Evolutionary conservation across 2,113 vertebrate genomes (phyloP), one percentile per base, ranked within the genome.

Genomic region (Shinisaurus crocodilurus): DNA sequence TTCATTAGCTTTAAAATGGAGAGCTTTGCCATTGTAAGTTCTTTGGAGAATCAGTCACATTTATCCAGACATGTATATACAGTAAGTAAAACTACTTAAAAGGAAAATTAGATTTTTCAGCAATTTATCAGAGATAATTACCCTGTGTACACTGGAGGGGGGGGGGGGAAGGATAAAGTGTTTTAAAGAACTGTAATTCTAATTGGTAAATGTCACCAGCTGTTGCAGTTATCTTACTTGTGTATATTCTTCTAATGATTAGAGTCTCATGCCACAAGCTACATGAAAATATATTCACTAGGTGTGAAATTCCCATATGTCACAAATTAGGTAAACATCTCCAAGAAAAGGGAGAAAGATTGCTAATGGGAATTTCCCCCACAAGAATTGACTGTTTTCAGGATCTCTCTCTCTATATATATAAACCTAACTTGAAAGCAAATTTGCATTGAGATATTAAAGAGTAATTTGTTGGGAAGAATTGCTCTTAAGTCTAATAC

Each of bases 231-330:
- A 96, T 97, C 96, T 97, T 97, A 95, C 96, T 97, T 97, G 96
- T 97, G 96, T 97, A 90, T 97, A 96, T 97, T 97, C 96, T 97
- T 96, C 95, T 97, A 98, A 98, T 97, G 96, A 97, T 97, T 97
- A 96, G 90, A 93, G 94, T 96, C 93, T 97, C 94, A 84, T 97
- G 95, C 96, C 95, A 97, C 96, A 95, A 97, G 96, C 96, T 96
- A 94, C 96, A 97, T 96, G 97, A 97, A 98, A 98, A 98, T 97
- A 97, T 95, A 97, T 97, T 97, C 97, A 96, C 96, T 97, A 97
- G 97, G 97, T 98, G 98, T 98, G 97, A 98, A 97, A 97, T 97
- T 97, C 97, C 97, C 98, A 98, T 97, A 98, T 98, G 98, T 97
- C 97, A 96, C 95, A 97, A 95, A 96, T 96, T 96, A 97, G 94